Conservation (phyloP, 2,888 invertebrate species). For the Alcis repandata region DNA sequence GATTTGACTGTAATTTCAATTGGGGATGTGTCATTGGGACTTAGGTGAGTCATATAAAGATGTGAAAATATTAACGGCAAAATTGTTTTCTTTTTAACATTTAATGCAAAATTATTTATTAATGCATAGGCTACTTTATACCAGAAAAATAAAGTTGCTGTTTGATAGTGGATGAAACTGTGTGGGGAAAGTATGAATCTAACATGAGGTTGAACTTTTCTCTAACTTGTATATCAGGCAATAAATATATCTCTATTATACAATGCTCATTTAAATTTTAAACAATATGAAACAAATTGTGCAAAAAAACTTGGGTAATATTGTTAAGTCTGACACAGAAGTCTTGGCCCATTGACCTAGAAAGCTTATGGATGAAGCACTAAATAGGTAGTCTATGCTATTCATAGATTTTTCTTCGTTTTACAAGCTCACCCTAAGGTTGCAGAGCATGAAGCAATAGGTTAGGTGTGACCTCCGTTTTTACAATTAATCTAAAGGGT, state of each 20-base stretch:
- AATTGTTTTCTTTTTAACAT: no score
- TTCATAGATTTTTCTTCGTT: conserved; percentile 5
- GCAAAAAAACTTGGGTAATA: conserved; percentile 31
- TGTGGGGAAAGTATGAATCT: no score
- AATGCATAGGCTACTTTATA: no score
- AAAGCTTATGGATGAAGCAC: conserved; percentile 13
- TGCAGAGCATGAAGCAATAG: conserved; percentile 5
- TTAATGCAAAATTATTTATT: no score
- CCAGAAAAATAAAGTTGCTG: no score
- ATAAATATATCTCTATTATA: conserved; percentile 13
- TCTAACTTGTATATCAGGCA: background rate
- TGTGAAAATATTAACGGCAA: no score
- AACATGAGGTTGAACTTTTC: no score
- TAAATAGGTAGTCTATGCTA: conserved; percentile 11
- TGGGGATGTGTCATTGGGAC: no score
- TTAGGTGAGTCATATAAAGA: no score
- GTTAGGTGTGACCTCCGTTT: conserved; percentile 17
- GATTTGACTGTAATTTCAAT: no score
- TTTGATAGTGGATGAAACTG: no score
- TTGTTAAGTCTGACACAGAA: conserved; percentile 31
- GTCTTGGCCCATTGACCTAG: conserved; percentile 43
- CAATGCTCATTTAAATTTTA: conserved; percentile 11
- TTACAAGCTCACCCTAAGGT: background rate
- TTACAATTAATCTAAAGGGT: conserved; percentile 2
- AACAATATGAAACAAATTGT: conserved; percentile 31